phyloP scores from a whole-genome alignment of 2,797 vertebrate species.

The Brachyrhaphis roseni region DNA sequence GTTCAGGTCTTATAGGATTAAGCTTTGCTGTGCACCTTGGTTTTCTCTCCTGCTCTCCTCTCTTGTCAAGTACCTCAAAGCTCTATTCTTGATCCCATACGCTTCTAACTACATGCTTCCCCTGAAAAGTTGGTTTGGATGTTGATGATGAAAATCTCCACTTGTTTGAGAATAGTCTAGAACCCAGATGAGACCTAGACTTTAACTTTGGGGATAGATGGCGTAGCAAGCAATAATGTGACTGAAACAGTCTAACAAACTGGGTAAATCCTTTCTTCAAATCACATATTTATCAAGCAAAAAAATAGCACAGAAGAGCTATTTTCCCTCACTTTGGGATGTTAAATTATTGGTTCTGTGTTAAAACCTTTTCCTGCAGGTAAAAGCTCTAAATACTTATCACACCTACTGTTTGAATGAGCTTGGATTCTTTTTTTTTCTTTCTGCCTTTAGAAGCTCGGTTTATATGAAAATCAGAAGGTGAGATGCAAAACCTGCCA shows the following conservation, averaged over 20 bases:
- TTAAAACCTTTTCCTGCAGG: neutral
- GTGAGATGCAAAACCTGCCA: conserved; percentile 14
- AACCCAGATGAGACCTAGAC: neutral
- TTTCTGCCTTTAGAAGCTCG: neutral
- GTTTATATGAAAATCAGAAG: conserved; percentile 33
- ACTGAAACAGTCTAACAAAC: neutral
- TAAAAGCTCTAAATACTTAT: neutral
- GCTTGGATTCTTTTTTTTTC: neutral
- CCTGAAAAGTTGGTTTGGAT: neutral
- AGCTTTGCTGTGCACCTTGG: neutral
- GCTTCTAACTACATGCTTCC: neutral
- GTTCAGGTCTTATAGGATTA: neutral
- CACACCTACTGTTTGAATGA: neutral
- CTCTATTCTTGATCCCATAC: neutral
- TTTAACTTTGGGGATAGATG: neutral
- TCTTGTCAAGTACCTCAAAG: neutral
- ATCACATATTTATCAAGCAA: conserved; percentile 1
- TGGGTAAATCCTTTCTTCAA: neutral
- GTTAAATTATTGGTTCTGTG: neutral
- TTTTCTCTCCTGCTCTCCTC: neutral
- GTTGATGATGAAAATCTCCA: neutral
- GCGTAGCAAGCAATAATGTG: neutral
- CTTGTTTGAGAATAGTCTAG: neutral
- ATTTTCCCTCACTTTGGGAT: neutral
- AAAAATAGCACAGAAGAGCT: neutral